Base-by-base conservation (phyloP, 2,113 vertebrate genomes). In the Illadopsis cleaveri region DNA sequence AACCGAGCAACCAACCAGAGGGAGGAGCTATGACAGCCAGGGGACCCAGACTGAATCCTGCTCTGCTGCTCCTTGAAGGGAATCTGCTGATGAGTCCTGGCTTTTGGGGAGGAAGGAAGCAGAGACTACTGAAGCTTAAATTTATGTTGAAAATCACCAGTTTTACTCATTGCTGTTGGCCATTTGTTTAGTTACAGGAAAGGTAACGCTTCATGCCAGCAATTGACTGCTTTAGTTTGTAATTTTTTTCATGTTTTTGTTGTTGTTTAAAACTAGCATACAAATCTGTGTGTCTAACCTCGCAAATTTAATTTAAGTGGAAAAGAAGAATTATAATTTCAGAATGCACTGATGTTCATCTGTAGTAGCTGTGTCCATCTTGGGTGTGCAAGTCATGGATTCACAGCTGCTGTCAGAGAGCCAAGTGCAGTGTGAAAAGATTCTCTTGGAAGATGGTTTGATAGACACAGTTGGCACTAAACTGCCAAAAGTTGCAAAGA, bases 21-120 rank as follows among this genome's bases (percentile, higher is more conserved):
- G 60, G 98, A 98, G 81, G 99, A 99, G 38, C 98, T 99, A 94
- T 99, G 96, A 99, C 6, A 3, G n/a, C 72, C 1, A 1, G 2
- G 0, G 60, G 40, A 9, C 24, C 11, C 76, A 65, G 25, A 72
- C 82, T 83, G 77, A 37, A 16, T 20, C 27, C 47, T 81, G 65
- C 84, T 79, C 64, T 56, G 76, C 80, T 57, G 25, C 64, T 90
- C 44, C 82, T 31, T n/a, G 28, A 56, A 75, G 79, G 61, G 86
- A 90, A 62, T 75, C 83, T 85, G 68, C 31, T 31, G 42, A 40
- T 14, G 45, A 51, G 64, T 86, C 53, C 44, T 94, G 85, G 76
- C 11, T 42, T 68, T 90, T 68, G 15, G 38, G 72, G n/a, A 68
- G 42, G 50, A 72, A 72, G n/a, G 53, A 80, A 65, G 42, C 40